Percentiles rank a stretch among this genome's conserved stretches.
These are phyloP conservation scores for Hypocryptadius cinnamomeus DNA, from an alignment of 2,113 vertebrate genomes.

Conservation along the genomic window DNA sequence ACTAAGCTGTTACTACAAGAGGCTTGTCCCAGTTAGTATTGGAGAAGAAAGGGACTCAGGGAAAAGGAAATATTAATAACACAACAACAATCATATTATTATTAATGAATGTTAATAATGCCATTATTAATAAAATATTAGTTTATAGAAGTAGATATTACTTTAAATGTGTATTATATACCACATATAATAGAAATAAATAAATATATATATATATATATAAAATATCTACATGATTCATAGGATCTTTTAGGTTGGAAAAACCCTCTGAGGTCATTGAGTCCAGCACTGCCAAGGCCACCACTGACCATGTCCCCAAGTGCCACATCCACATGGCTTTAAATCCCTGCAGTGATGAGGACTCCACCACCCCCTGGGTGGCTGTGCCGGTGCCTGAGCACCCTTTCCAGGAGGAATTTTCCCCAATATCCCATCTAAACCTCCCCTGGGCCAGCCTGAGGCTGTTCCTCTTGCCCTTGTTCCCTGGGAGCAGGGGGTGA, in stretches of 20 bases:
- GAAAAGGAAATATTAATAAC: neutral
- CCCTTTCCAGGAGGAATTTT: neutral
- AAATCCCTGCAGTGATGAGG: neutral
- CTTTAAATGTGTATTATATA: neutral
- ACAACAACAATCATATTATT: neutral
- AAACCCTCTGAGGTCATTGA: accelerated
- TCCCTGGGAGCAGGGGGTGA: neutral
- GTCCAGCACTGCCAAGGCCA: neutral
- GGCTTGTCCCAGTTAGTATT: neutral
- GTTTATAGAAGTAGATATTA: too few species aligned
- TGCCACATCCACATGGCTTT: neutral
- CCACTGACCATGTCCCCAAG: neutral
- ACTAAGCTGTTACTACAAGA: accelerated
- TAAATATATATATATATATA: too few species aligned
- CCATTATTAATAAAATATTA: too few species aligned
- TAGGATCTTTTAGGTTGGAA: neutral
- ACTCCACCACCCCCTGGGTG: neutral
- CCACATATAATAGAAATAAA: neutral
- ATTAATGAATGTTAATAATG: neutral
- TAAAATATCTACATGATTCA: accelerated
- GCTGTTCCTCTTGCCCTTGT: neutral
- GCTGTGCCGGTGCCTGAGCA: neutral
- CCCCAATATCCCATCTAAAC: accelerated
- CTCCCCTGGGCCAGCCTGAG: neutral
- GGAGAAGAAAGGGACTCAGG: neutral